Evolutionary conservation across 2,113 vertebrate genomes (phyloP).

Genomic region (Tonatia bakeri): DNA sequence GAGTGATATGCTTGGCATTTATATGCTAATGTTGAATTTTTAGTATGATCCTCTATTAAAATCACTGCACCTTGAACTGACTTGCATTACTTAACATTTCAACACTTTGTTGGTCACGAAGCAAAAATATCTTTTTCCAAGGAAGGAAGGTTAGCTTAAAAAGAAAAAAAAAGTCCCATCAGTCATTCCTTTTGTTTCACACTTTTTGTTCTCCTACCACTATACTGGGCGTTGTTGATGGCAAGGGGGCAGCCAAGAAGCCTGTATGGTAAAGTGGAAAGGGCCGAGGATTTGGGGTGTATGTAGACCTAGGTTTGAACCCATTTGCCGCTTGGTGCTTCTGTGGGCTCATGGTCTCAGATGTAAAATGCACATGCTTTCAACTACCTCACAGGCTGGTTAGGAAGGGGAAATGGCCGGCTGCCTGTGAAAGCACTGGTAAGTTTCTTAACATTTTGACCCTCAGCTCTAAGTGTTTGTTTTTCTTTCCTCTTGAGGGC

Average conservation of each 20-base stretch:
- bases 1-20: not conserved
- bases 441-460: not conserved
- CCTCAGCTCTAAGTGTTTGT: not conserved
- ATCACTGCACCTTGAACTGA: not conserved
- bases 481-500: not conserved
- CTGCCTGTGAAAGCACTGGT: not conserved
- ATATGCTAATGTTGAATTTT: conserved; percentile 12
- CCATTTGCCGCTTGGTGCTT: not conserved
- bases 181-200: not conserved
- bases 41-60: not conserved
- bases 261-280: not conserved
- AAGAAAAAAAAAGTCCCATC: not conserved
- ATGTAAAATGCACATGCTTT: not conserved
- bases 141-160: conserved; percentile 10
- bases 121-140: conserved; percentile 44
- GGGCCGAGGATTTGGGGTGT: not conserved
- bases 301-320: not conserved
- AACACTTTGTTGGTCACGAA: conserved; percentile 11
- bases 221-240: not conserved
- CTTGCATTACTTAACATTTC: conserved; percentile 40
- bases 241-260: not conserved
- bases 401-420: not conserved
- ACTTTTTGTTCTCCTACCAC: not conserved
- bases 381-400: not conserved
- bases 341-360: not conserved